Evolutionary conservation across 2,113 vertebrate species (phyloP), one percentile per base, ranked within the genome.

Genomic region (Hemichromis elongatus): DNA sequence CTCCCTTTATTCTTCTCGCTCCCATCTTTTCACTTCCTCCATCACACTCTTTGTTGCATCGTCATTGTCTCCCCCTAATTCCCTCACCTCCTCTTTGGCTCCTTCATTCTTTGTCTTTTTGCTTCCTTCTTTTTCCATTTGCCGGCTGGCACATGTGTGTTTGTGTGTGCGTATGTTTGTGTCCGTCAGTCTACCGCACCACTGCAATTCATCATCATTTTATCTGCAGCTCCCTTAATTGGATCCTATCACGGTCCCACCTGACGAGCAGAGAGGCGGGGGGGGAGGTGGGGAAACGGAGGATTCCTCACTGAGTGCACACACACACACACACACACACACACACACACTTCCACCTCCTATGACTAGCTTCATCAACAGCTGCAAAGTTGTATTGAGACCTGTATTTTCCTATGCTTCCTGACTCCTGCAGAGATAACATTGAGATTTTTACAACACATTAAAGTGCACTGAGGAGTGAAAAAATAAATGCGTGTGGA

Each of bases 151-250:
- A 33, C 54, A 28, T 73, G 42, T 81, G 68, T 73, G 82, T 56
- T 53, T 73, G 42, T 30, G 86, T 79, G 47, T 61, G 50, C 12
- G 40, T 84, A 53, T 86, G 77, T 85, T 42, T 87, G 84, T 85
- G 86, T 84, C 47, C 13, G 86, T 96, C 96, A 95, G 93, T 89
- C 92, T 92, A 89, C 92, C 77, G 89, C 93, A 88, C 92, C 87
- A 86, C 88, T 90, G 96, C 96, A 96, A 97, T 97, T 96, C 96
- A 96, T 97, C 97, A 97, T 96, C 96, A 96, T 97, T 97, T 96
- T 96, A 97, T 97, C 97, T 96, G 94, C 95, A 89, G 96, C 95
- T 96, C 95, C 96, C 96, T 97, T 97, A 97, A 96, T 97, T 97
- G 96, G 96, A 97, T 91, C 94, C 96, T 96, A 97, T 97, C 97